Base-by-base conservation (phyloP, 2,888 invertebrate species). In the Aproaerema taeniolella region DNA sequence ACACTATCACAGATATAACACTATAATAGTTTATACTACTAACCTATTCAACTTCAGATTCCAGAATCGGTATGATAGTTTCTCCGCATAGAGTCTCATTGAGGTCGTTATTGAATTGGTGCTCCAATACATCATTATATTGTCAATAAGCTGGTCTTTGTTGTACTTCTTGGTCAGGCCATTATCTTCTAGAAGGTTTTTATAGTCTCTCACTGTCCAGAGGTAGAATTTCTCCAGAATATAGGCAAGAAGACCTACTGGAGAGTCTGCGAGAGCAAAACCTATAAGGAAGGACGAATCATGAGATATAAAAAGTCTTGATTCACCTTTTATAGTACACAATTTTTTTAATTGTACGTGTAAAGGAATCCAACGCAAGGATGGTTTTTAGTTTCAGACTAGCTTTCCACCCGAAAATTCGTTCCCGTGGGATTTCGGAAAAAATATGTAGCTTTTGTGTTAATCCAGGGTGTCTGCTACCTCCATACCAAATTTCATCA, bases 191-290 rank as follows among this genome's bases (percentile, higher is more conserved):
- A 78, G 14, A 72, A 88, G 88, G 0, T 74, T 62, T 0, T 65
- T 61, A 62, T 70, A 50, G 0, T 65, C 67, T 2, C 12, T 33
- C 1, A 91, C 88, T 0, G 93, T 94, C 92, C 94, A 93, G 0
- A 91, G 89, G 6, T 92, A 91, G 76, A 95, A 95, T 70, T 96
- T 96, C 68, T 96, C 96, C 37, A 96, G 65, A 40, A 95, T 91
- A 54, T 95, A 96, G 0, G 92, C 93, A 0, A 95, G 92, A 25
- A 96, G 79, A 12, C 95, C 95, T 2, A 90, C 83, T 0, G 96
- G 96, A 0, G 94, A 93, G 53, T 95, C 93, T 11, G 88, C 79
- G 20, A 96, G 67, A 0, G 59, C 55, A 0, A 73, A 63, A 24
- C 79, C 79, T 79, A 49, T 5, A 7, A 10, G 9, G 10, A 32